phyloP scores from a whole-genome alignment of 2,797 vertebrate species.

The Hemibagrus guttatus region DNA sequence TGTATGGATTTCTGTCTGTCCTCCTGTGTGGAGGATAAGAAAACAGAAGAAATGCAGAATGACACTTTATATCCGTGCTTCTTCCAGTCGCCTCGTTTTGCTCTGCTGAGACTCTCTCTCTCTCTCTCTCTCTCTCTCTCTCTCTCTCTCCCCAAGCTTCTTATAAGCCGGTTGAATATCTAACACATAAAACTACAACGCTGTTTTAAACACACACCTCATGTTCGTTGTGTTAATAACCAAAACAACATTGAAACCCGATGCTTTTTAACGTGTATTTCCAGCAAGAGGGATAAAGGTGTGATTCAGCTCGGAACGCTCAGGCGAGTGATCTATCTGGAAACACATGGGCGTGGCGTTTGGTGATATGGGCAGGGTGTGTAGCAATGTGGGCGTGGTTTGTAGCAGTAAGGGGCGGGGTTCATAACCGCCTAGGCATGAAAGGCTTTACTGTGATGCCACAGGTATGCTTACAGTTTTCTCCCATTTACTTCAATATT shows the following conservation, averaged over 20 bases:
- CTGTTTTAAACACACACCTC: neutral
- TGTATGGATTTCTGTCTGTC: neutral
- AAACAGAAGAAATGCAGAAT: neutral
- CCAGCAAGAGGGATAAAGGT: neutral
- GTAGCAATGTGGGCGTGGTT: neutral
- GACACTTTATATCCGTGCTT: neutral
- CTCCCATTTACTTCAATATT: too few species aligned
- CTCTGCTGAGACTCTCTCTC: neutral
- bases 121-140: neutral
- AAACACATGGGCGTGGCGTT: conserved; percentile 45
- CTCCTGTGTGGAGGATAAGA: neutral
- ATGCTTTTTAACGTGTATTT: neutral
- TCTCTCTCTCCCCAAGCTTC: neutral
- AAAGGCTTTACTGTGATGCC: neutral
- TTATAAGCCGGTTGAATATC: neutral
- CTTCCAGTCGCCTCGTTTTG: too few species aligned
- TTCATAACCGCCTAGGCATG: neutral
- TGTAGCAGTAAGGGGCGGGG: neutral
- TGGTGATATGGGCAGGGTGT: neutral
- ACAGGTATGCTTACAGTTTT: neutral
- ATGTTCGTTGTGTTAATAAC: neutral
- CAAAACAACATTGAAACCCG: neutral
- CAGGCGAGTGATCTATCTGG: conserved; percentile 41
- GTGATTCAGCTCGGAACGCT: conserved; percentile 17
- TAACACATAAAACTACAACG: neutral